Evolutionary conservation across 1,140 invertebrate species (phyloP), one percentile per base, ranked within the genome.

Genomic region (Rhagoletis pomonella): DNA sequence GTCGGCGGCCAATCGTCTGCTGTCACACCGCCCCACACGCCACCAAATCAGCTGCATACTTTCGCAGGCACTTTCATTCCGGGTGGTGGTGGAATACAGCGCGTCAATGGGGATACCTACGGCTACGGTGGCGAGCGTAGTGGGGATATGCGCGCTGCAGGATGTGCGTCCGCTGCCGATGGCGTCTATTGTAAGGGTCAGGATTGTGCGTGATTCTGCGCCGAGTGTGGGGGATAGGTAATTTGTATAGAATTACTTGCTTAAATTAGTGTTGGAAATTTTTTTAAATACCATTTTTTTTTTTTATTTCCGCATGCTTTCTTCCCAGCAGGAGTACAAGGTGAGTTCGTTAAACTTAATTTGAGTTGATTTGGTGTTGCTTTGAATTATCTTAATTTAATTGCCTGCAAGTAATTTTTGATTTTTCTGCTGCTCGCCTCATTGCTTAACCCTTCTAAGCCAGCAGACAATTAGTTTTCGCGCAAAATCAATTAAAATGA

Each of bases 251-350:
- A n/a, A 1, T 55, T 29, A 55, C n/a, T 81, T 81, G 50, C 42
- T 9, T 47, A 73, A 14, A 47, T n/a, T 44, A 44, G 17, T 12
- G 44, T 73, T 73, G 67, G 67, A 73, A 17, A 73, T 73, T 14
- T 73, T 73, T 62, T 4, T 42, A 73, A 81, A 81, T 29, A 29
- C 29, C 6, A 90, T 91, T 93, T 93, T 1, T 4, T 81, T 55
- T 81, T 12, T 81, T 81, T 81, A 81, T 55, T 81, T n/a, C 19
- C 73, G 50, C 47, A 81, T 81, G 73, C 73, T 81, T 55, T 9
- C 73, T 47, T 81, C 44, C 14, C 50, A 19, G 14, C 73, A 81
- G 73, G 73, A 81, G 73, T 55, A 55, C 10, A 81, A 55, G 73
- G 73, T 81, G 47, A 81, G 73, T 81, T 67, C 50, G 9, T 50